These are phyloP conservation scores for Sisyra nigra DNA, from an alignment of 2,888 invertebrate species.

Conservation along the genomic window DNA sequence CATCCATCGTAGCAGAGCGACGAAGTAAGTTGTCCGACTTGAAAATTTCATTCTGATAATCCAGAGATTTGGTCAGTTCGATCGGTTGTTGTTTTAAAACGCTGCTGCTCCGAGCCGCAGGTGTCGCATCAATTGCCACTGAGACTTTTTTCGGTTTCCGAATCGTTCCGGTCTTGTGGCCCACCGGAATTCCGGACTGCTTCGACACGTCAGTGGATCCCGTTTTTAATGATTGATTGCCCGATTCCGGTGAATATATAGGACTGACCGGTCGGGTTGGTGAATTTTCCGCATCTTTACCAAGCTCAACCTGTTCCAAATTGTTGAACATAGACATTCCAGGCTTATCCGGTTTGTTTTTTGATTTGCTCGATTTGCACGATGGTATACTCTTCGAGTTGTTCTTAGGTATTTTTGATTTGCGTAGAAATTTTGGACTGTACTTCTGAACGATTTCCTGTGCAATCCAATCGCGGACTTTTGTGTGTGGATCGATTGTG, in stretches of 20 bases:
- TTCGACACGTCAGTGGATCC: slow-evolving; percentile 15
- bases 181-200: slow-evolving; percentile 10
- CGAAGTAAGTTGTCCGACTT: slow-evolving; percentile 19
- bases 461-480: slow-evolving; percentile 76
- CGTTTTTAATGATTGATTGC: slow-evolving; percentile 7
- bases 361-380: slow-evolving; percentile 9
- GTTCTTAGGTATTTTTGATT: slow-evolving; percentile 14
- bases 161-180: slow-evolving; percentile 9
- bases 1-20: slow-evolving; percentile 30
- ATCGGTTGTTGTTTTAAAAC: slow-evolving; percentile 61
- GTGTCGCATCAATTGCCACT: slow-evolving; percentile 65
- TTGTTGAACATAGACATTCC: background rate
- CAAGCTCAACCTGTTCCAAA: slow-evolving; percentile 14
- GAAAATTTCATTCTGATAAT: slow-evolving; percentile 22
- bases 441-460: slow-evolving; percentile 60
- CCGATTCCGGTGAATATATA: slow-evolving; percentile 11
- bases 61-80: slow-evolving; percentile 50
- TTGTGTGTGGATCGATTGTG: slow-evolving; percentile 71
- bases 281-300: slow-evolving; percentile 21
- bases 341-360: slow-evolving; percentile 5
- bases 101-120: slow-evolving; percentile 53
- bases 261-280: slow-evolving; percentile 26
- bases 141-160: slow-evolving; percentile 50
- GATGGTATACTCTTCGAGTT: no score
- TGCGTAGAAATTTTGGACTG: slow-evolving; percentile 46